Conservation (phyloP, 2,888 invertebrate species). For the Tholera decimalis region DNA sequence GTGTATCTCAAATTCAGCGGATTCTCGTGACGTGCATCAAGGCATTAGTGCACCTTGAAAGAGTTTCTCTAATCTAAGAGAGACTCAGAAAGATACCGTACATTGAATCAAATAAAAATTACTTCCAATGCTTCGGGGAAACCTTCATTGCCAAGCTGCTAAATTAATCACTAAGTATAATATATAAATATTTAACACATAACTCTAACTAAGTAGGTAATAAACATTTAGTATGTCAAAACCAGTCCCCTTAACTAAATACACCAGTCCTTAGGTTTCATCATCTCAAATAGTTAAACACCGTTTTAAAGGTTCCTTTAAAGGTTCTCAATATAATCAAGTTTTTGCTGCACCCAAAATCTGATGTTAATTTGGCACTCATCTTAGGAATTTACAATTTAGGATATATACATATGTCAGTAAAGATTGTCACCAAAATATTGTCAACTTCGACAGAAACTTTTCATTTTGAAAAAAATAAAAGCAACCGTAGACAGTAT, state of each 20-base stretch:
- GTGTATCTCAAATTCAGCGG: background rate
- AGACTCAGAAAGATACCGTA: no score
- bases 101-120: background rate
- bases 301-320: conserved; percentile 35
- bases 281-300: conserved; percentile 40
- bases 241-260: background rate
- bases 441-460: background rate
- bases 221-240: conserved; percentile 30
- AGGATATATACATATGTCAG: background rate
- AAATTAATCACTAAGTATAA: conserved; percentile 5
- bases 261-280: conserved; percentile 29
- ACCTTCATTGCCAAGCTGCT: background rate
- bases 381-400: conserved; percentile 38
- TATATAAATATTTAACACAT: conserved; percentile 11
- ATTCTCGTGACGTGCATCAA: background rate
- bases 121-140: background rate
- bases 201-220: conserved; percentile 5
- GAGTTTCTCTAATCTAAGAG: no score
- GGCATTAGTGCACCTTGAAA: no score
- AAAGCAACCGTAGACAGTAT: no score
- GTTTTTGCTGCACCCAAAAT: conserved; percentile 53
- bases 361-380: conserved; percentile 38
- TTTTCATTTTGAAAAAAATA: no score
- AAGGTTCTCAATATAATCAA: conserved; percentile 31
- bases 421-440: background rate